Conservation (phyloP, 2,113 vertebrate species). For the Piaya cayana region DNA sequence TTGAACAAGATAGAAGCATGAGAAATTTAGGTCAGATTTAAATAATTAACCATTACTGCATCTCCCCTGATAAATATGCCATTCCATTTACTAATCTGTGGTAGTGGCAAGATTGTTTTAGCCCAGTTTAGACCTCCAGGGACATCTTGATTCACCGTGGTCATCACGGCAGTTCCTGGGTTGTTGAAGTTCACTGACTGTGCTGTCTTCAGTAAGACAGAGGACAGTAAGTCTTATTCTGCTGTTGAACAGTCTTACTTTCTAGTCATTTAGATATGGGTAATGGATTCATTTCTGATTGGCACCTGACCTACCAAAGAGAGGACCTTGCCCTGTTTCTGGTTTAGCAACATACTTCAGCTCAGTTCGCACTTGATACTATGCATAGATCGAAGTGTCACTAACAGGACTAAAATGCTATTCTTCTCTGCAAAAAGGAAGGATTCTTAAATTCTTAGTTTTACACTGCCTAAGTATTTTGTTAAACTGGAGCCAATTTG, state of each 20-base stretch:
- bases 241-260: neutral
- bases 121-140: neutral
- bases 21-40: slow-evolving; percentile 18
- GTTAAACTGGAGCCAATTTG: neutral
- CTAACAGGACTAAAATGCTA: neutral
- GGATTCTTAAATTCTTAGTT: neutral
- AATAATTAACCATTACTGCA: slow-evolving; percentile 1
- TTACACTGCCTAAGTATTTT: neutral
- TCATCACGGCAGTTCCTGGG: neutral
- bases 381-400: neutral
- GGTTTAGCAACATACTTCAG: neutral
- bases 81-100: neutral
- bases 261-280: neutral
- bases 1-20: neutral
- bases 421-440: neutral
- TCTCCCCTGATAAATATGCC: neutral
- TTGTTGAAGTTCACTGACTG: neutral
- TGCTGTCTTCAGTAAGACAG: neutral
- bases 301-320: neutral
- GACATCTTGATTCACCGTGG: neutral
- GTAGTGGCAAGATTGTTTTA: neutral
- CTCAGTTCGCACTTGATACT: neutral
- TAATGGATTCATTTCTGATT: neutral
- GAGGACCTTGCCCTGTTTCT: neutral
- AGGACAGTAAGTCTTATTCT: neutral